Base-by-base conservation (phyloP, 1,140 invertebrate genomes). In the Aphaenogaster rudis region DNA sequence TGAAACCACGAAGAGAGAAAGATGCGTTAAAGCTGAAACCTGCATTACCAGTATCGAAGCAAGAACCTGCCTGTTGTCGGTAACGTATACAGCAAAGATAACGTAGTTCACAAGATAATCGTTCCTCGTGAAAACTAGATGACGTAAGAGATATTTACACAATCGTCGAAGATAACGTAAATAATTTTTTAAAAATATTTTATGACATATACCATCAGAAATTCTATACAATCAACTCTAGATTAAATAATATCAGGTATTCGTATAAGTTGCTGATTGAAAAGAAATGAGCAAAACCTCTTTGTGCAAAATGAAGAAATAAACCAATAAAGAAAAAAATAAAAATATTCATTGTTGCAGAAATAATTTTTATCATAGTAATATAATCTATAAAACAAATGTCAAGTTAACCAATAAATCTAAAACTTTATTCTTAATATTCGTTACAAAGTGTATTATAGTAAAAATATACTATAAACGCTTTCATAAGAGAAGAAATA, bases 11-110 rank as follows among this genome's bases (percentile, higher is more conserved):
- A 33, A 50, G 15, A 11, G 39, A 57, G 50, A 76, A 54, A 28
- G 7, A 63, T 11, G 64, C 7, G 71, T 69, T 86, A 88, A 84
- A 36, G 67, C 3, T 48, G 69, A 33, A 61, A 81, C n/a, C 85
- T 86, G 45, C 85, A 69, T 69, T 86, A 80, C 50, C 69, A 52
- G 0, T 59, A 21, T 64, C 36, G 78, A 71, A 48, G 11, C 77
- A 76, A 88, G 48, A 28, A 90, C 57, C 72, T 74, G 33, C 33
- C 52, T 42, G 36, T 9, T 15, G 86, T 81, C 86, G 91, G 81
- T 92, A 92, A 92, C 5, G 2, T 86, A 76, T 45, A 66, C 6
- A 59, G 28, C 9, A 54, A 54, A 63, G 88, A 80, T 85, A 90
- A 45, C 33, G 50, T 9, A 76, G 79, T 45, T 15, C 3, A 7